These are phyloP conservation scores for Paramuricea clavata DNA, from an alignment of 92 coral and sea anemone genomes.

Conservation along the genomic window DNA sequence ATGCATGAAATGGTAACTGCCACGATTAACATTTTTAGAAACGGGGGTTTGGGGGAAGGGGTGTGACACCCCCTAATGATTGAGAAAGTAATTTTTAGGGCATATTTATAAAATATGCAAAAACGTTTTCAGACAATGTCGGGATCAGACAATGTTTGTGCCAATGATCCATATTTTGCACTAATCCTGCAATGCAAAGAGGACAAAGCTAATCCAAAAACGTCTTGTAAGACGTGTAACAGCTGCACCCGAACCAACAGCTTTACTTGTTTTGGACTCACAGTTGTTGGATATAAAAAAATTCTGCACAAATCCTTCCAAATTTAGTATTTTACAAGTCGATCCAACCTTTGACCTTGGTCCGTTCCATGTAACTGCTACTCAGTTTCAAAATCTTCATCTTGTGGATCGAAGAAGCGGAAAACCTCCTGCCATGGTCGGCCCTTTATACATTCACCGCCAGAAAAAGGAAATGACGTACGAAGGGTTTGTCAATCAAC, in stretches of 20 bases:
- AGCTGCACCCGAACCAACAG: slow-evolving; percentile 71
- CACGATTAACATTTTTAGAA: no score
- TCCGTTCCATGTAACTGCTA: slow-evolving; percentile 63
- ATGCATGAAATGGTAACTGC: no score
- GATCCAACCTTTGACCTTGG: slow-evolving; percentile 67
- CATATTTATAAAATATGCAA: no score
- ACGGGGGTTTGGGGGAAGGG: no score
- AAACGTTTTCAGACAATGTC: background rate
- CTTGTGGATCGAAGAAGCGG: slow-evolving; percentile 53
- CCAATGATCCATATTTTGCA: slow-evolving; percentile 29
- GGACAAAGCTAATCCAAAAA: slow-evolving; percentile 48
- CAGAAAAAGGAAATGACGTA: slow-evolving; percentile 63
- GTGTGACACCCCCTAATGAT: no score
- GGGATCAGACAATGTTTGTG: background rate
- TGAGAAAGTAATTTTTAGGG: no score
- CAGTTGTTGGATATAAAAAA: slow-evolving; percentile 55
- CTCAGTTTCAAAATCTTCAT: slow-evolving; percentile 59
- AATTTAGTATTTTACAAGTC: slow-evolving; percentile 54
- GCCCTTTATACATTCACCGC: slow-evolving; percentile 60
- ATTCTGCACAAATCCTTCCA: slow-evolving; percentile 56
- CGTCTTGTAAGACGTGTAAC: slow-evolving; percentile 57
- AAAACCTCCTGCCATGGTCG: slow-evolving; percentile 63
- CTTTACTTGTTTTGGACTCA: slow-evolving; percentile 53
- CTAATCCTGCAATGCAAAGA: slow-evolving; percentile 58
- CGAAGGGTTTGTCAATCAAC: slow-evolving; percentile 51